Evolutionary conservation across 2,797 vertebrate species (phyloP), one percentile per base, ranked within the genome.

Genomic region (Hydrophis major): DNA sequence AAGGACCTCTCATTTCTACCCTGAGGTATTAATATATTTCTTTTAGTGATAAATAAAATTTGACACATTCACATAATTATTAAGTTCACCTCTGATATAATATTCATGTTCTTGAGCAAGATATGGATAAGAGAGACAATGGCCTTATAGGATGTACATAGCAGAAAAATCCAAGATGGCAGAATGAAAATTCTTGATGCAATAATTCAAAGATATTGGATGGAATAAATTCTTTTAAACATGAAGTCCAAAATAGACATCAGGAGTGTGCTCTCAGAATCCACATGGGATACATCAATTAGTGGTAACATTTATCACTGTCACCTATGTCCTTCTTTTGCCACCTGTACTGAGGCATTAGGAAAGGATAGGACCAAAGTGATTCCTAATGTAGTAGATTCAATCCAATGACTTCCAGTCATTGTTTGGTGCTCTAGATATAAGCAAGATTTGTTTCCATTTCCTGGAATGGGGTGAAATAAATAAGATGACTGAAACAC

Each of bases 401-500:
- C 83, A 37, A 32, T 42, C 16, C 90, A n/a, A 42, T 20, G 8
- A 22, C 78, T 22, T 63, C 28, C 78, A 14, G 11, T 87, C 53
- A 47, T 86, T 32, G 86, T 89, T 60, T 89, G n/a, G 42, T 37
- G 37, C 5, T 42, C 11, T 60, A 83, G 63, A 92, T n/a, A 37
- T 59, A 83, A 28, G 20, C 83, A 89, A 59, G 55, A 25, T 27
- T 86, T 91, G 6, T 16, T 69, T 57, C 91, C 88, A 25, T 90
- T 59, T n/a, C 25, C 59, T 55, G 28, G 18, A 63, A 55, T 55
- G 12, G 57, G 37, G 22, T 91, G 57, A 47, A 8, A 32, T 55
- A 90, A 42, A 78, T 27, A 42, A 78, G 12, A 13, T 32, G 93
- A 27, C 27, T 37, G 88, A 91, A 50, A 93, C 95, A 28, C 1